Evolutionary conservation across 2,797 vertebrate species (phyloP).

Genomic region (Notolepis coatsorum): DNA sequence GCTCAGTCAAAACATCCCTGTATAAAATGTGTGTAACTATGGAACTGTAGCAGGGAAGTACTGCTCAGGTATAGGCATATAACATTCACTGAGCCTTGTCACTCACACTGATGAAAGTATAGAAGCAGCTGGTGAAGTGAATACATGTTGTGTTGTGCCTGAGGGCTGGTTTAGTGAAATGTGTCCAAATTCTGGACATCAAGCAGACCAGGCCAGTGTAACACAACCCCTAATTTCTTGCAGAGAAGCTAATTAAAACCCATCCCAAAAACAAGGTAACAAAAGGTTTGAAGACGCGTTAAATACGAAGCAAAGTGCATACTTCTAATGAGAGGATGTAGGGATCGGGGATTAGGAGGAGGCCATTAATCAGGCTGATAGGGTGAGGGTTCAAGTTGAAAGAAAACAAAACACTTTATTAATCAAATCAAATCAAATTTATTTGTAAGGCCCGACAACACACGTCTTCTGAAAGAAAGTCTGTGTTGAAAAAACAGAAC

Average conservation of each 20-base stretch:
- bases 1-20: no score
- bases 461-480: no score
- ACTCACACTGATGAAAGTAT: no score
- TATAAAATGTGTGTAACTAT: no score
- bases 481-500: no score
- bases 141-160: not conserved
- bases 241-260: conserved; percentile 39
- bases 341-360: conserved; percentile 2
- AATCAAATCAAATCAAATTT: no score
- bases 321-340: conserved; percentile 22
- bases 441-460: no score
- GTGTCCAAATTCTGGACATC: conserved; percentile 3
- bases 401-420: conserved; percentile 5
- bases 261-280: conserved; percentile 22
- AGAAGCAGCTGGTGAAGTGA: no score
- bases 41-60: no score
- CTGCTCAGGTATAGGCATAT: no score
- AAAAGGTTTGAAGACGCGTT: conserved; percentile 25
- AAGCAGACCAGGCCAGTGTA: not conserved
- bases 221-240: conserved; percentile 14
- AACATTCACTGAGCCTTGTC: no score
- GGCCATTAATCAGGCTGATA: conserved; percentile 29
- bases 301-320: conserved; percentile 10
- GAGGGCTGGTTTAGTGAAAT: not conserved
- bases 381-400: conserved; percentile 13